Evolutionary conservation across 30 jellyfish, hydroid and myxozoan species (phyloP).

Genomic region (Hydra vulgaris): DNA sequence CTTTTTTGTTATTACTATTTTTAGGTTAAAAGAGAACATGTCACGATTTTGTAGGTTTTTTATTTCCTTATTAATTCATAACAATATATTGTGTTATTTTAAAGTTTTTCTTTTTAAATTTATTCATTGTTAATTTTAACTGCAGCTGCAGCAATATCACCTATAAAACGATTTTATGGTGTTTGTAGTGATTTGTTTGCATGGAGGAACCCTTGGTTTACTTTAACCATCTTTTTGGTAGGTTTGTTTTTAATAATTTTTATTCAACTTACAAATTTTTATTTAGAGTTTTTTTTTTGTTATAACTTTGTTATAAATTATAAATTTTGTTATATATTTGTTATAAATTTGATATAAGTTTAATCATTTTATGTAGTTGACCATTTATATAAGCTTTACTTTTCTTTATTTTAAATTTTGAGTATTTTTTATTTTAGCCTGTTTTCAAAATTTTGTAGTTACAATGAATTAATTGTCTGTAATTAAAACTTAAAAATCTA

Average conservation of each 20-base stretch:
- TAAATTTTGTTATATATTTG: no score
- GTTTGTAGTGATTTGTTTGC: constrained; percentile 28
- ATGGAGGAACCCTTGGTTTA: constrained; percentile 84
- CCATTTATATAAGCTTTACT: no score
- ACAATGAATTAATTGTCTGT: no score
- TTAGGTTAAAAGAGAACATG: constrained; percentile 65
- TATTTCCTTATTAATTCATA: neutral
- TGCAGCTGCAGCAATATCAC: constrained; percentile 72
- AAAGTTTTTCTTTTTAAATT: neutral
- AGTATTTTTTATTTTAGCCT: no score
- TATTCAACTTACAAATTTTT: no score
- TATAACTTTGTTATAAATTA: no score
- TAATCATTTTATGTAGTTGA: no score
- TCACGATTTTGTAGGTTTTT: constrained; percentile 73
- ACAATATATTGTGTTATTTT: neutral
- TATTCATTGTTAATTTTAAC: neutral
- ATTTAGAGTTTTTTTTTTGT: no score
- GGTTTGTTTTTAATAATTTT: constrained; percentile 4
- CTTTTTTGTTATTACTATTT: neutral
- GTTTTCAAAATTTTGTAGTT: no score
- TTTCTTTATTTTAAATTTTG: no score
- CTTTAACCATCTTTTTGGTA: constrained; percentile 56
- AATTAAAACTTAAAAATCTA: no score
- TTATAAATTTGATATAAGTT: no score
- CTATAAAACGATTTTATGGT: constrained; percentile 33